A percentile compares a stretch with the other conserved stretches of the same genome.
These are phyloP conservation scores for Tarsius wallacei DNA, from an alignment of 2,797 vertebrate genomes.

Conservation along the genomic window DNA sequence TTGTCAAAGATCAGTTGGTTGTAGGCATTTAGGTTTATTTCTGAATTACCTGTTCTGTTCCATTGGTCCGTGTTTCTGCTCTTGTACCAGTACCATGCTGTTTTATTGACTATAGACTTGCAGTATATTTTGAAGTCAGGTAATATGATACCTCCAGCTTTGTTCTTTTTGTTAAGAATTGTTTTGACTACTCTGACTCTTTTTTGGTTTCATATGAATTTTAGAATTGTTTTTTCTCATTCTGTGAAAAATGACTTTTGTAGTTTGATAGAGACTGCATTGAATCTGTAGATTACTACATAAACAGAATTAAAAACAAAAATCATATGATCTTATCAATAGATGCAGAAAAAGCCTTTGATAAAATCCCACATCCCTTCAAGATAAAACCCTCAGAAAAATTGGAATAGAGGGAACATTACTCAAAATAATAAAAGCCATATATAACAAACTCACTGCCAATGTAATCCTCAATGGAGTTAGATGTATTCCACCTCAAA, in stretches of 20 bases:
- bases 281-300: background rate
- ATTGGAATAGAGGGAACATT: background rate
- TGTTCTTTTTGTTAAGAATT: background rate
- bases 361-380: background rate
- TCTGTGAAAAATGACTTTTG: too few species aligned
- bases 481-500: too few species aligned
- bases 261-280: background rate
- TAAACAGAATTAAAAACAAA: background rate
- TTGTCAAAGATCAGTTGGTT: slow-evolving; percentile 2
- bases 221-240: background rate
- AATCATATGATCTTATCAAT: background rate
- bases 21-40: background rate
- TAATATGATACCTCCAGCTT: background rate
- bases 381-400: background rate
- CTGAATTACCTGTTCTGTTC: background rate
- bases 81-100: background rate
- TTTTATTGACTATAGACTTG: background rate
- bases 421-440: too few species aligned
- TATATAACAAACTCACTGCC: too few species aligned
- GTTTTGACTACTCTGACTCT: background rate
- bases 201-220: background rate
- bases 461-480: too few species aligned
- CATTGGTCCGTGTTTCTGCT: background rate
- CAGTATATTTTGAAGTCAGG: background rate
- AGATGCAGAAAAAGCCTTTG: background rate